Conservation (phyloP, 2,797 vertebrate species). For the Muraenolepis orangiensis region DNA sequence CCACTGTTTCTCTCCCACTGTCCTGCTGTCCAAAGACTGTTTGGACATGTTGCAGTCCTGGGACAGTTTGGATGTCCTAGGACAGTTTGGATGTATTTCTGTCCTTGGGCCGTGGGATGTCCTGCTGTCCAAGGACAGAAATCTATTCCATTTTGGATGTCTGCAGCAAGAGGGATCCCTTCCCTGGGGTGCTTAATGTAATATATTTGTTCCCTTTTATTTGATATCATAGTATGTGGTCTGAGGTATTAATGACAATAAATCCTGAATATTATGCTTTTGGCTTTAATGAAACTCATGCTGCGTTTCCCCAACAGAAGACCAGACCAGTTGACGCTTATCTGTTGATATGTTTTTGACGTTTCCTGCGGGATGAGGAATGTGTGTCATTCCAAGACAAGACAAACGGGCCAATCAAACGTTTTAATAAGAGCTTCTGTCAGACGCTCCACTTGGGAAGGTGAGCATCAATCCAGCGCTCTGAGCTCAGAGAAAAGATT, state of each 20-base stretch:
- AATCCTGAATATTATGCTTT: not conserved
- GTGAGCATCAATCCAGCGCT: slow-evolving; percentile 63
- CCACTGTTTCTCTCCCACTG: too few species aligned
- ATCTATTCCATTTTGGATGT: not conserved
- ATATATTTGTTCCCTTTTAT: not conserved
- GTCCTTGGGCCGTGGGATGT: too few species aligned
- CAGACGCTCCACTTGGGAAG: slow-evolving; percentile 65
- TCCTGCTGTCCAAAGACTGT: not conserved
- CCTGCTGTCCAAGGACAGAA: too few species aligned
- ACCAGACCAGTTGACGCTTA: slow-evolving; percentile 47
- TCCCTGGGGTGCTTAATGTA: not conserved
- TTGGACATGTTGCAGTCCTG: too few species aligned
- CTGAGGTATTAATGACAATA: slow-evolving; percentile 1
- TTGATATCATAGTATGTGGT: not conserved
- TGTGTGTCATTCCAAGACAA: slow-evolving; percentile 59
- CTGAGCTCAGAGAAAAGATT: slow-evolving; percentile 56
- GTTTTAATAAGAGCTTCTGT: slow-evolving; percentile 71
- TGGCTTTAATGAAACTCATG: slow-evolving; percentile 34
- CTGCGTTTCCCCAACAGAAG: slow-evolving; percentile 39
- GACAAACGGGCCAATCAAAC: slow-evolving; percentile 58
- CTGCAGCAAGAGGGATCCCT: not conserved
- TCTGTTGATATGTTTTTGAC: slow-evolving; percentile 55
- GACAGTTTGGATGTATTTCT: too few species aligned
- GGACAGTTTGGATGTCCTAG: too few species aligned
- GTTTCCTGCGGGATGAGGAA: slow-evolving; percentile 62